Evolutionary conservation across 2,888 invertebrate genomes (phyloP).

Genomic region (Heliconius ismenius): DNA sequence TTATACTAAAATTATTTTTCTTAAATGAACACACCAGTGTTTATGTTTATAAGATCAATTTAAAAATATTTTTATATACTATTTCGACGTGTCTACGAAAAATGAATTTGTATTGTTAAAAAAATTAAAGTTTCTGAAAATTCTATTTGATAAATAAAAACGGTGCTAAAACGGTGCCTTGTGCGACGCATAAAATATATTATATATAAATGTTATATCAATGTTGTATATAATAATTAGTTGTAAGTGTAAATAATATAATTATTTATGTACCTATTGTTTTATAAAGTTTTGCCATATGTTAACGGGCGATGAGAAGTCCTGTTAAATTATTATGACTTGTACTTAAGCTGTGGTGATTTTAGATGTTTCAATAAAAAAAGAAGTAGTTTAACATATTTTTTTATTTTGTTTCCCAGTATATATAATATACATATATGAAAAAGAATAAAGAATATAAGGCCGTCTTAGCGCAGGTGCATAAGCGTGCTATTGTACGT

Average conservation of each 20-base stretch:
- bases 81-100: not conserved
- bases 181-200: constrained; percentile 30
- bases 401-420: constrained; percentile 10
- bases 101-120: constrained; percentile 21
- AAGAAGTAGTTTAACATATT: constrained; percentile 30
- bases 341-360: constrained; percentile 73
- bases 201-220: constrained; percentile 33
- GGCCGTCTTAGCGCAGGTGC: not conserved
- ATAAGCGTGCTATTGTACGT: not conserved
- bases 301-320: constrained; percentile 48
- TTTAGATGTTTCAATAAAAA: constrained; percentile 74
- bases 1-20: not conserved
- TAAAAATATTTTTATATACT: constrained; percentile 15
- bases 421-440: not conserved
- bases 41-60: constrained; percentile 1
- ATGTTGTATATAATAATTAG: constrained; percentile 35
- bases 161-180: constrained; percentile 44
- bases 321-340: constrained; percentile 42
- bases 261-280: constrained; percentile 55
- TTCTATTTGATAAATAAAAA: constrained; percentile 28
- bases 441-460: not conserved
- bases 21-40: constrained; percentile 1
- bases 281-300: constrained; percentile 60
- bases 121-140: constrained; percentile 10
- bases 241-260: constrained; percentile 56